Base-by-base conservation (phyloP, 1,140 invertebrate genomes). In the Armadillidium nasatum region DNA sequence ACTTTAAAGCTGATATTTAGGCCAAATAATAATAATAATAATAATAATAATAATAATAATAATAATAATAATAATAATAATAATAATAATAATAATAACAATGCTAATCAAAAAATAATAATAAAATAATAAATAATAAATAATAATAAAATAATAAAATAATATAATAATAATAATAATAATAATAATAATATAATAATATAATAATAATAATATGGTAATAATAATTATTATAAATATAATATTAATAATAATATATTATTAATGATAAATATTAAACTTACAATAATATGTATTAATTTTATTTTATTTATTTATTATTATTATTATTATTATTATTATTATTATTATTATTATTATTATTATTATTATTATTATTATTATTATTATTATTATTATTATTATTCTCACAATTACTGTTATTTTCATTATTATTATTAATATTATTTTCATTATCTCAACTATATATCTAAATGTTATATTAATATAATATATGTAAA, bases 61-160 rank as follows among this genome's bases (percentile, higher is more conserved):
- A 72, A 44, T 10, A 72, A n/a, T 21, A 43, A 11, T 72, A 22
- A 23, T 22, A 72, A 44, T 44, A 72, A 72, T 45, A 44, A 44
- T 44, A 3, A 72, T 19, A 72, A 72, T 9, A 19, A 45, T 44
- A n/a, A 19, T 72, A 43, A 72, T 46, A 13, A 46, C 7, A 72
- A 46, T 19, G 7, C 45, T 46, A 72, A 68, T 15, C n/a, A n/a
- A 33, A 33, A 3, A 33, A 33, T 33, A 33, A 33, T 33, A 33
- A 33, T 33, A 11, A 19, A 76, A 60, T 19, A 43, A 54, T 60
- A 67, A 46, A 23, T 22, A 19, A 44, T 10, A n/a, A 60, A 15
- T n/a, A 72, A 44, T 10, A 2, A 72, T 19, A 2, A 11, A 44
- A 13, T 19, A 21, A 33, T 45, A 11, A 45, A 9, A 72, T 72